Evolutionary conservation across 1,140 invertebrate species (phyloP).

Genomic region (Lepidostoma basale): DNA sequence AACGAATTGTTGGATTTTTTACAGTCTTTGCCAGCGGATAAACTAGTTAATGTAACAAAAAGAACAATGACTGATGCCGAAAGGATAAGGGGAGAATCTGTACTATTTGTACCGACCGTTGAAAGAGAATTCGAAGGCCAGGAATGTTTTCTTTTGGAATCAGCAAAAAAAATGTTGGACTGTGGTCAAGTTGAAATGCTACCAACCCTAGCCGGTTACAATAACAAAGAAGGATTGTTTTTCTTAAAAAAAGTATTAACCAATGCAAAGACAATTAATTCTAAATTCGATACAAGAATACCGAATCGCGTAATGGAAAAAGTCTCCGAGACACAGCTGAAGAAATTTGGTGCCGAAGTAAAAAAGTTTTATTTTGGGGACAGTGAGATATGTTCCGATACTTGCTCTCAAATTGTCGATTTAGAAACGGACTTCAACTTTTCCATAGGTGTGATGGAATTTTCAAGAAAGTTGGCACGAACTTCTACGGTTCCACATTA

Average conservation of each 20-base stretch:
- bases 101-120: background rate
- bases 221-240: slow-evolving; percentile 62
- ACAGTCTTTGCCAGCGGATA: background rate
- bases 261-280: slow-evolving; percentile 49
- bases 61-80: background rate
- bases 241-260: slow-evolving; percentile 49
- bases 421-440: slow-evolving; percentile 58
- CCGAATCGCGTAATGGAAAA: slow-evolving; percentile 49
- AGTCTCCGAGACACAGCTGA: slow-evolving; percentile 46
- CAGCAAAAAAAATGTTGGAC: background rate
- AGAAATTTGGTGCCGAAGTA: slow-evolving; percentile 54
- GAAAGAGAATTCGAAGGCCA: background rate
- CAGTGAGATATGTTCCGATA: slow-evolving; percentile 48
- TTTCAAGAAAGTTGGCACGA: slow-evolving; percentile 52
- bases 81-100: background rate
- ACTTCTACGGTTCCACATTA: slow-evolving; percentile 50
- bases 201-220: slow-evolving; percentile 68
- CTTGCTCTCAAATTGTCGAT: slow-evolving; percentile 50
- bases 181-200: slow-evolving; percentile 57
- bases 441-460: slow-evolving; percentile 51
- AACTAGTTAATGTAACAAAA: background rate
- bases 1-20: background rate
- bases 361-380: slow-evolving; percentile 59
- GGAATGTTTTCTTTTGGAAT: background rate
- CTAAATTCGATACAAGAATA: slow-evolving; percentile 51